These are phyloP conservation scores for Tachysurus fulvidraco DNA, from an alignment of 2,113 vertebrate species.

Conservation along the genomic window DNA sequence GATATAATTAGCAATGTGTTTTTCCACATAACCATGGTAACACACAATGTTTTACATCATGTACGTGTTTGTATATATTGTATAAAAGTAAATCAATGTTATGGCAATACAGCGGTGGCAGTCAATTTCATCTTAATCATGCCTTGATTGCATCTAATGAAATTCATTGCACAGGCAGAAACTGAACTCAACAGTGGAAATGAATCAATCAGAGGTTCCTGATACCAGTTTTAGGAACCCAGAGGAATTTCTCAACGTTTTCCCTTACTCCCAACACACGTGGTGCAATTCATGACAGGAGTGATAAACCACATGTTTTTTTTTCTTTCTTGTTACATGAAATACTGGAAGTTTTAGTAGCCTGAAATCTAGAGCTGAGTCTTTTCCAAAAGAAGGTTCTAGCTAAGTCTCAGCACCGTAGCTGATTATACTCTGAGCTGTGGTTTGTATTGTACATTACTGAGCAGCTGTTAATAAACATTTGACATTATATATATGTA, in stretches of 20 bases:
- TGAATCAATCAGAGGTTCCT: slow-evolving; percentile 7
- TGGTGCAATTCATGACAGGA: background rate
- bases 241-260: slow-evolving; percentile 2
- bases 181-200: background rate
- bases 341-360: background rate
- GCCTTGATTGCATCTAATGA: slow-evolving; percentile 5
- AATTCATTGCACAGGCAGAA: background rate
- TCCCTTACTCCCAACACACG: background rate
- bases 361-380: background rate
- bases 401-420: background rate
- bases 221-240: background rate
- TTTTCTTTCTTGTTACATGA: background rate
- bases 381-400: background rate
- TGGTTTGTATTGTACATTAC: background rate
- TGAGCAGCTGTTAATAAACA: background rate
- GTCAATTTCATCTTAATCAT: slow-evolving; percentile 22
- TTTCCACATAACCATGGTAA: background rate
- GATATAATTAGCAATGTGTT: background rate
- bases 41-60: background rate
- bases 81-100: background rate
- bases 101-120: background rate
- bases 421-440: background rate
- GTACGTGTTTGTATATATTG: background rate
- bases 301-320: background rate
- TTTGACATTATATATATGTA: too few species aligned